Evolutionary conservation across 2,113 vertebrate species (phyloP).

Genomic region (Chascanopsetta lugubris): DNA sequence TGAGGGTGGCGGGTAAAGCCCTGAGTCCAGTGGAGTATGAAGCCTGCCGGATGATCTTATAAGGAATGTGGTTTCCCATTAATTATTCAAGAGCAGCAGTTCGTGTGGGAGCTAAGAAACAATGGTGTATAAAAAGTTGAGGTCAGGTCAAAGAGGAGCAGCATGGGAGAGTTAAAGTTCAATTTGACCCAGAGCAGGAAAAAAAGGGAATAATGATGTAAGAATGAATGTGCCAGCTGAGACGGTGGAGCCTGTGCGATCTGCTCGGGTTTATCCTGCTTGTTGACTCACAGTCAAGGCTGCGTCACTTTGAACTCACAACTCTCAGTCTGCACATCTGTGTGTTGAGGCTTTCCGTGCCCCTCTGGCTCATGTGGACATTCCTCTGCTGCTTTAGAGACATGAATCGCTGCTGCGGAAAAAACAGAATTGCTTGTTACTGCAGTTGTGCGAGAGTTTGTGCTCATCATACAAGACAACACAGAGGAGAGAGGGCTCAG

Average conservation of each 20-base stretch:
- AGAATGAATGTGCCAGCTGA: background rate
- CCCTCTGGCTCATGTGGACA: no score
- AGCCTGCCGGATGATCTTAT: no score
- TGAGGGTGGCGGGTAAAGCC: no score
- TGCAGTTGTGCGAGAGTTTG: slow-evolving; percentile 18
- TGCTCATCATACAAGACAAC: slow-evolving; percentile 7
- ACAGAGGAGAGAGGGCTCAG: slow-evolving; percentile 13
- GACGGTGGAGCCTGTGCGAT: background rate
- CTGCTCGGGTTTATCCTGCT: background rate
- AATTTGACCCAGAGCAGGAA: background rate
- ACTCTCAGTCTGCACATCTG: no score
- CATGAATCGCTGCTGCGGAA: background rate
- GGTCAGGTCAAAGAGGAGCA: background rate
- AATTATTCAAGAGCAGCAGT: background rate
- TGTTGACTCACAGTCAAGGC: no score
- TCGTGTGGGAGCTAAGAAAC: background rate
- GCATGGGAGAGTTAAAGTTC: background rate
- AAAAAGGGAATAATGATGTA: background rate
- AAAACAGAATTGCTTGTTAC: background rate
- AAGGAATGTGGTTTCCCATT: background rate
- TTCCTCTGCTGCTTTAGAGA: background rate
- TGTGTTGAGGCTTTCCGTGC: no score
- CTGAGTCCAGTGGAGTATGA: background rate
- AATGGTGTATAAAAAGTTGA: background rate
- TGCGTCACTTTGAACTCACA: no score